Evolutionary conservation across 2,113 vertebrate species (phyloP), one percentile per base, ranked within the genome.

Genomic region (Chaetodon trifascialis): DNA sequence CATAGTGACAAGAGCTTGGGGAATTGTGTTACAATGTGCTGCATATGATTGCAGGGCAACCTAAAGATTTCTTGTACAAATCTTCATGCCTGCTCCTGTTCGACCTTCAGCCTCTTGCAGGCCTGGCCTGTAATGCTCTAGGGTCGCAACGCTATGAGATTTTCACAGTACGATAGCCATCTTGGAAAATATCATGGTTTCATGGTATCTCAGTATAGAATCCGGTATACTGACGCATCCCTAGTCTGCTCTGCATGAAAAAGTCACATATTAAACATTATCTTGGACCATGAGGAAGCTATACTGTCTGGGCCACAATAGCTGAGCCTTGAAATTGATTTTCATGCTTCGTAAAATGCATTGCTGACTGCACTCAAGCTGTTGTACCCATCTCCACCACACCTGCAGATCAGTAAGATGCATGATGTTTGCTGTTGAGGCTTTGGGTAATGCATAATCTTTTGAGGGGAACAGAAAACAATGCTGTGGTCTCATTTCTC

Each of bases 261-360:
- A 76, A 85, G 80, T 75, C 77, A 69, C 84, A 92, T 91, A 89
- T 89, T 89, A 92, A 90, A 84, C 82, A 85, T 70, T 72, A 80
- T 84, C 67, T 71, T 74, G 65, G 78, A 86, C 83, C 83, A 84
- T 83, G 86, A 84, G 79, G 83, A 85, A 89, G 85, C 89, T 86
- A 82, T 51, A 36, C 79, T 81, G 90, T 88, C 89, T 86, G 64
- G 14, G 63, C 71, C 79, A 79, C 86, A 80, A 76, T 74, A 91
- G 85, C 73, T 91, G 89, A 89, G 88, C 85, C 80, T 88, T 94
- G 89, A 94, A 94, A 93, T 92, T 91, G 91, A 94, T 94, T 94
- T 94, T 92, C 84, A 90, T 85, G 92, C 92, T 91, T 82, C 80
- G 90, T 89, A 86, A 89, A 92, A 93, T 87, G 89, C 68, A 88